phyloP scores from a whole-genome alignment of 64 coral and sea anemone species.

The Trachythela sp. region DNA sequence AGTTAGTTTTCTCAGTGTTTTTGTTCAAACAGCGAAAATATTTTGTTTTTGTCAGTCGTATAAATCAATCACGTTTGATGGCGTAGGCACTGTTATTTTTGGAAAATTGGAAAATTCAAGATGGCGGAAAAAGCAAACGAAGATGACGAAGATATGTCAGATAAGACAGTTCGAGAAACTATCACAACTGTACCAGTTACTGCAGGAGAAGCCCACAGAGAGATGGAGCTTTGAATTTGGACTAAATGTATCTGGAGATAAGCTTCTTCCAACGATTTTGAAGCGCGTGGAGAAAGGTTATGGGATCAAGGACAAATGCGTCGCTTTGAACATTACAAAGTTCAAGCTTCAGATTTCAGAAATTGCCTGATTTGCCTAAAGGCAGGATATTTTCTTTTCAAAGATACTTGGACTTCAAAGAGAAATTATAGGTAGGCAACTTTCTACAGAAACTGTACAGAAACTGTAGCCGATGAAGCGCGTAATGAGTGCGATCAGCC shows the following conservation, averaged over 20 bases:
- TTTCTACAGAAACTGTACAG: slow-evolving; percentile 47
- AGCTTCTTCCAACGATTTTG: slow-evolving; percentile 24
- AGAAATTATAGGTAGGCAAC: slow-evolving; percentile 55
- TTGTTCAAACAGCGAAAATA: no score
- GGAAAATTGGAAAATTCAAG: no score
- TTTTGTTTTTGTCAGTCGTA: no score
- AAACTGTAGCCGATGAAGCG: slow-evolving; percentile 48
- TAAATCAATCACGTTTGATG: no score
- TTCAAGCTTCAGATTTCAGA: slow-evolving; percentile 49
- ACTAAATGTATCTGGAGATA: background rate
- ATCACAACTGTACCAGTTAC: slow-evolving; percentile 56
- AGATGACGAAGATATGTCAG: no score
- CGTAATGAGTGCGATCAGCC: slow-evolving; percentile 12
- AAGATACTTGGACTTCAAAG: slow-evolving; percentile 42
- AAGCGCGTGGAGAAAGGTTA: slow-evolving; percentile 51
- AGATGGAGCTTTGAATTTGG: slow-evolving; percentile 54
- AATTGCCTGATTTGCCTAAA: slow-evolving; percentile 52
- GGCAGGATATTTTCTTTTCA: slow-evolving; percentile 52
- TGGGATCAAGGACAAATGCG: slow-evolving; percentile 44
- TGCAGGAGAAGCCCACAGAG: slow-evolving; percentile 49
- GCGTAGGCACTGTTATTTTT: no score
- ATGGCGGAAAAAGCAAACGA: no score
- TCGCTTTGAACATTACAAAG: slow-evolving; percentile 31
- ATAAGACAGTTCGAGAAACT: slow-evolving; percentile 1
- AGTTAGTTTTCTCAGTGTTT: no score